Base-by-base conservation (phyloP, 2,888 invertebrate genomes). In the Pecten maximus region DNA sequence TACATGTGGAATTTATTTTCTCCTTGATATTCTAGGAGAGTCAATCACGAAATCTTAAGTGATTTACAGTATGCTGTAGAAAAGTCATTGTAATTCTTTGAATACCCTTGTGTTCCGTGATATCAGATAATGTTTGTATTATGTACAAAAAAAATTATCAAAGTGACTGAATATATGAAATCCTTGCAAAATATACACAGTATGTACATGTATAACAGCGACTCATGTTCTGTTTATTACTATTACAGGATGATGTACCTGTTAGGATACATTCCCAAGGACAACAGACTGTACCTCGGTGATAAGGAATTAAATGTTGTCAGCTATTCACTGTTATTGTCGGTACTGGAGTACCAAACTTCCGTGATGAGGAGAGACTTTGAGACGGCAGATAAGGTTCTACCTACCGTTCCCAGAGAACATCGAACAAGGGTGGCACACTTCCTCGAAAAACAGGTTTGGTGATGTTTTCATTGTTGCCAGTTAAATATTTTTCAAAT, bases 321-420 rank as follows among this genome's bases (percentile, higher is more conserved):
- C 88, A 99, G 99, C 93, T 99, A 99, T 97, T 97, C 97, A 60
- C 96, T 98, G 89, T 97, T 99, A 92, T 97, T 99, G 87, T 99
- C 99, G 0, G 99, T 99, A 19, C 97, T 99, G 90, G 99, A 99
- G 97, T 99, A 99, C 97, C 99, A 99, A 97, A 99, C 99, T 23
- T 99, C 99, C n/a, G 99, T 99, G 40, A 99, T 99, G 99, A 97
- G 99, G 93, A 98, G 98, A 91, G 99, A 99, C 97, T 99, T 99
- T 96, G 98, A 98, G 95, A 99, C 99, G 0, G 99, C 99, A 0
- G 99, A 99, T 97, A 97, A 96, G 92, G 96, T 99, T 40, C 97
- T 99, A 94, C 99, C 99, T 0, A 99, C 99, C 0, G 98, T 99
- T 94, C 99, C 99, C 0, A 98, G 98, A 96, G 99, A 99, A 95